phyloP scores from a whole-genome alignment of 2,113 vertebrate genomes.

The Balaeniceps rex region DNA sequence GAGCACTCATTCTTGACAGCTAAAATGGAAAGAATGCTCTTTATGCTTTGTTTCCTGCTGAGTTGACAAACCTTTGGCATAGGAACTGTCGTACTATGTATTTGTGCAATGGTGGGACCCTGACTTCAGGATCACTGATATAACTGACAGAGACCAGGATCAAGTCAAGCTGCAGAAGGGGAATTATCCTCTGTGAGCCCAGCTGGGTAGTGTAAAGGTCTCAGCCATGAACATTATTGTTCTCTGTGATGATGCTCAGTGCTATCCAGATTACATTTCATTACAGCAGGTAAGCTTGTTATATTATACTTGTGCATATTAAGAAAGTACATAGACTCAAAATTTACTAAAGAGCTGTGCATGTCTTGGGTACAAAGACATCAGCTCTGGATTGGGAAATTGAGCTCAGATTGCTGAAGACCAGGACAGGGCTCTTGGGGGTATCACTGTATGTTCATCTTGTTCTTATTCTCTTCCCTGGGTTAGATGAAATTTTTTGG shows the following conservation, averaged over 20 bases:
- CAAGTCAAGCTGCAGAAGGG: not conserved
- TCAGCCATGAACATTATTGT: not conserved
- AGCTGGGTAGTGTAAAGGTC: not conserved
- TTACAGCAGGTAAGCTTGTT: not conserved
- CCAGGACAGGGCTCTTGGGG: accelerated
- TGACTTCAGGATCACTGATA: not conserved
- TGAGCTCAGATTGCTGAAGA: not conserved
- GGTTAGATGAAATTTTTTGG: not conserved
- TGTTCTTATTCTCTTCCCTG: not conserved
- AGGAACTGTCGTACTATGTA: not conserved
- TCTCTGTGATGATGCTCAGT: not conserved
- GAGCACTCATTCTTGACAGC: not conserved
- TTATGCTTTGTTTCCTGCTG: not conserved
- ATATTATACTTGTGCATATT: not conserved
- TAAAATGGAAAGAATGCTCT: not conserved
- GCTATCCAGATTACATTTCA: not conserved
- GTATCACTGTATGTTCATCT: not conserved
- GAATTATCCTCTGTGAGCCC: not conserved
- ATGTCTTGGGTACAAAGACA: not conserved
- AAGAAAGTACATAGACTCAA: not conserved
- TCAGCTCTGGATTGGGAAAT: not conserved
- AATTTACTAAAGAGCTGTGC: not conserved
- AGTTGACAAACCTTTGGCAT: not conserved
- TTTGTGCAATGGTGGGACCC: not conserved
- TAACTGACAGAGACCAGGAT: not conserved